Evolutionary conservation across 2,113 vertebrate genomes (phyloP).

Genomic region (Stercorarius parasiticus): DNA sequence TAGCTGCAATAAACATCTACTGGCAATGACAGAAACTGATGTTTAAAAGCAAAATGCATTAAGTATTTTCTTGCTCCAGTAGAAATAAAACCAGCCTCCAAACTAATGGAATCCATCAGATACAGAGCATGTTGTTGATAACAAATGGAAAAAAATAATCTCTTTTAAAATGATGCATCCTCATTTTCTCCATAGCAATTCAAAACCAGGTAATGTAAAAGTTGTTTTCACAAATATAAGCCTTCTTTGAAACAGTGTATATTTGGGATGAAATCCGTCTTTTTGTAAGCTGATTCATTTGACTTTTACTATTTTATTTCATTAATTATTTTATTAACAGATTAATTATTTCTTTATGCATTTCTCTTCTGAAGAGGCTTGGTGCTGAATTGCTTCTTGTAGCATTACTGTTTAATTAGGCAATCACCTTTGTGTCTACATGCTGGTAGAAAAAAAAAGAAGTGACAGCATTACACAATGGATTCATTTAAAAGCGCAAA

Average conservation of each 20-base stretch:
- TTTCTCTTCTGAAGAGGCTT: slow-evolving; percentile 26
- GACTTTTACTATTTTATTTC: not conserved
- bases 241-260: not conserved
- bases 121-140: not conserved
- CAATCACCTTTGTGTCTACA: not conserved
- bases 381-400: slow-evolving; percentile 17
- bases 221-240: not conserved
- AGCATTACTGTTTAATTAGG: slow-evolving; percentile 35
- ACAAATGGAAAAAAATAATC: not conserved
- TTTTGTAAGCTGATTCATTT: not conserved
- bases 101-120: not conserved
- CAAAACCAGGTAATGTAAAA: not conserved
- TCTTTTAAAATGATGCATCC: not conserved
- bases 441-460: not conserved
- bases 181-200: not conserved
- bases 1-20: not conserved
- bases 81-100: not conserved
- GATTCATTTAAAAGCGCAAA: slow-evolving; percentile 38
- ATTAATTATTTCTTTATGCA: slow-evolving; percentile 14
- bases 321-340: not conserved
- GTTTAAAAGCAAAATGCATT: not conserved
- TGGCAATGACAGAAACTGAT: not conserved
- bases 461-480: not conserved
- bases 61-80: not conserved
- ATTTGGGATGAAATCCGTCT: not conserved